Conservation (phyloP, 2,888 invertebrate species). For the Napeogenes inachia region DNA sequence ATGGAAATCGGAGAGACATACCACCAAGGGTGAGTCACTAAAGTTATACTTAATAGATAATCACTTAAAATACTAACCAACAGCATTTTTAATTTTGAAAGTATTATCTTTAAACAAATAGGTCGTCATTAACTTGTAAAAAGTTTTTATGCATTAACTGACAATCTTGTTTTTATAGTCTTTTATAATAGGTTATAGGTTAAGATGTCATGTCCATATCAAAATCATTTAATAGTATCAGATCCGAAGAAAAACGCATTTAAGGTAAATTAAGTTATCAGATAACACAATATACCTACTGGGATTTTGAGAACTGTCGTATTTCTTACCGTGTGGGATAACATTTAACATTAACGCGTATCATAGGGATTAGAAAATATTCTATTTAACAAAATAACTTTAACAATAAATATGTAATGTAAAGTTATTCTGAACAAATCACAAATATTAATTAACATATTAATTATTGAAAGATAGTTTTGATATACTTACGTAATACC, state of each 20-base stretch:
- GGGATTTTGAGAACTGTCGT: constrained; percentile 13
- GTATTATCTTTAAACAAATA: not conserved
- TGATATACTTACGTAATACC: too few relatives aligned
- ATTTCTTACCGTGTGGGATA: constrained; percentile 12
- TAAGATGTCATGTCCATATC: constrained; percentile 74
- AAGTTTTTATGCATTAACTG: constrained; percentile 2
- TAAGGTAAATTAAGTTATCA: constrained; percentile 38
- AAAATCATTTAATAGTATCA: constrained; percentile 60
- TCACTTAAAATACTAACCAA: too few relatives aligned
- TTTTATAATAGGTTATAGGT: constrained; percentile 33
- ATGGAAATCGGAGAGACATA: constrained; percentile 54
- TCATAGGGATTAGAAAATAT: too few relatives aligned
- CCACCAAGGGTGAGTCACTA: constrained; percentile 55
- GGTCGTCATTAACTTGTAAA: not conserved
- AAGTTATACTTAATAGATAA: too few relatives aligned
- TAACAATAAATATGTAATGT: too few relatives aligned
- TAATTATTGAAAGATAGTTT: too few relatives aligned
- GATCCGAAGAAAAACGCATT: constrained; percentile 36
- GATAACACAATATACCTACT: not conserved
- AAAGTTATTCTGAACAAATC: too few relatives aligned
- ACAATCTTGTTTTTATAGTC: constrained; percentile 8
- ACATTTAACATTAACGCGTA: not conserved
- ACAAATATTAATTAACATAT: too few relatives aligned
- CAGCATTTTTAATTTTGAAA: too few relatives aligned
- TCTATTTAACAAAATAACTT: too few relatives aligned